Conservation (phyloP, 2,113 vertebrate species). For the Plecotus auritus region DNA sequence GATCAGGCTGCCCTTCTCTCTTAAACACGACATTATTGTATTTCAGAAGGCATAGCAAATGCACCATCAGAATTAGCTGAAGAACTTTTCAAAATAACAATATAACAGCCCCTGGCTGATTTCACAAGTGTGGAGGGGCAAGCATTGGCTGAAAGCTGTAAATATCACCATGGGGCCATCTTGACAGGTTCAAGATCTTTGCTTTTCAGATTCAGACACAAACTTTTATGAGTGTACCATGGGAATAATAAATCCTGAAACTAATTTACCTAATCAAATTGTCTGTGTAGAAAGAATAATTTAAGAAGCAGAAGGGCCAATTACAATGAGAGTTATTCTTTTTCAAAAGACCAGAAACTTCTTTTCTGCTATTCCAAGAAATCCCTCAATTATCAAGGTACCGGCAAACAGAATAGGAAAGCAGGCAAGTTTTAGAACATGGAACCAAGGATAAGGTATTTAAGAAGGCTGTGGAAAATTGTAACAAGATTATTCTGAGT, state of each 20-base stretch:
- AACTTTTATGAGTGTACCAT: not conserved
- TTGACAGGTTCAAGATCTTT: not conserved
- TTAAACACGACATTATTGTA: not conserved
- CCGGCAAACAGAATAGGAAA: not conserved
- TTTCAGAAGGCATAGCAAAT: not conserved
- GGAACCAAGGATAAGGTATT: not conserved
- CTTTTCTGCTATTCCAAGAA: not conserved
- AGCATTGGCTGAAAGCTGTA: not conserved
- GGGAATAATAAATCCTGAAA: not conserved
- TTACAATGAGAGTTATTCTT: not conserved
- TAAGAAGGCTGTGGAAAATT: not conserved
- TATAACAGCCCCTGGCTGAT: not conserved
- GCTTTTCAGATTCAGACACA: not conserved
- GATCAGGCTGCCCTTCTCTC: not conserved
- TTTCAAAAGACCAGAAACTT: not conserved
- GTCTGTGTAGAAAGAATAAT: not conserved
- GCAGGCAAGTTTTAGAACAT: not conserved
- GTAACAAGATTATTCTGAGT: not conserved
- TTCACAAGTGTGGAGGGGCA: not conserved
- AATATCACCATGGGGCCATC: not conserved
- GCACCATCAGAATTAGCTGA: not conserved
- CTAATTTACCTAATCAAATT: not conserved
- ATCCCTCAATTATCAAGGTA: not conserved
- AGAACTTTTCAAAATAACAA: not conserved
- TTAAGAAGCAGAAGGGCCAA: not conserved